Conservation (phyloP, 1,140 invertebrate genomes). For the Laupala kohalensis region DNA sequence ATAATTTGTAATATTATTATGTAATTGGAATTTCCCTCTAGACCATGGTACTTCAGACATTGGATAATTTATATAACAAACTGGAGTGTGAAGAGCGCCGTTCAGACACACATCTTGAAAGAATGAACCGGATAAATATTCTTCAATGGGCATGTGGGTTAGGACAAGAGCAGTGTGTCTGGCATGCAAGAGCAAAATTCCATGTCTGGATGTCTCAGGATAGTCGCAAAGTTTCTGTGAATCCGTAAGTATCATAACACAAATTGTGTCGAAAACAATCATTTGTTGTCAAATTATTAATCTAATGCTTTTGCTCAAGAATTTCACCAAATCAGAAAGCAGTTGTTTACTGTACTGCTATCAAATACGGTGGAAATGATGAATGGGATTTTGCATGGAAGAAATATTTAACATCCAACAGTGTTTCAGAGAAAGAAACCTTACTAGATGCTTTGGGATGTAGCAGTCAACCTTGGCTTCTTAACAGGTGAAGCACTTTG, state of each 20-base stretch:
- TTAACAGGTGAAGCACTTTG: constrained; percentile 29
- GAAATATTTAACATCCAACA: constrained; percentile 52
- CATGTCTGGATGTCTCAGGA: constrained; percentile 19
- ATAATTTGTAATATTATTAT: neutral
- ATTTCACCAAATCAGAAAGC: constrained; percentile 60
- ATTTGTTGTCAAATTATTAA: too few relatives aligned
- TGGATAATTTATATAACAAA: constrained; percentile 19
- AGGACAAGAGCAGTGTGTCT: constrained; percentile 27
- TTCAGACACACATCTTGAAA: constrained; percentile 18
- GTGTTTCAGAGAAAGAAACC: constrained; percentile 43
- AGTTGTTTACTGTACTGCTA: constrained; percentile 62
- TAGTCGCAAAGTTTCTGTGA: too few relatives aligned
- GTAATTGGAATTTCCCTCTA: constrained; percentile 11
- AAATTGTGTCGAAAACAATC: neutral
- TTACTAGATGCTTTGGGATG: constrained; percentile 58
- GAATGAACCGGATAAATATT: constrained; percentile 23
- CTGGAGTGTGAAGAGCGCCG: constrained; percentile 19
- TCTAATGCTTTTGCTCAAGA: constrained; percentile 29
- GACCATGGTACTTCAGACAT: constrained; percentile 18
- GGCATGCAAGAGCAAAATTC: constrained; percentile 27
- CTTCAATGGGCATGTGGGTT: constrained; percentile 32
- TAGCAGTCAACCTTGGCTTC: constrained; percentile 27
- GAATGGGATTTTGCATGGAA: constrained; percentile 75
- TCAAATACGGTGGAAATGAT: constrained; percentile 50
- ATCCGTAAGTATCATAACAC: neutral